These are phyloP conservation scores for Zosterops pallidus DNA, from an alignment of 2,113 vertebrate genomes.

Conservation along the genomic window DNA sequence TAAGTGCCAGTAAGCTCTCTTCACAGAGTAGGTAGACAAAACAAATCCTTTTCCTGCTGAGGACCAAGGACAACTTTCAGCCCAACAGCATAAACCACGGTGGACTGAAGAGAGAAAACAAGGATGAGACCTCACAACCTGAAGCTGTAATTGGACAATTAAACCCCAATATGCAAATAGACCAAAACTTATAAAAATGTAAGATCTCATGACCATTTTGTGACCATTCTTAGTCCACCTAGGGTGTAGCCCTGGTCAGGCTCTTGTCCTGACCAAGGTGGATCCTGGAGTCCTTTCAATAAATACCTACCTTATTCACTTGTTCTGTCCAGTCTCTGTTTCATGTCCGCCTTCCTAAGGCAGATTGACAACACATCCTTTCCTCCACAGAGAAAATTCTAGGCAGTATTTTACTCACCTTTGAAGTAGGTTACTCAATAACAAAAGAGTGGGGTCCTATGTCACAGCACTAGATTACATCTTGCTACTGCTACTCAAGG, in stretches of 20 bases:
- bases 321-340: neutral
- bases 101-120: neutral
- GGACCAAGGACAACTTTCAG: neutral
- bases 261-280: neutral
- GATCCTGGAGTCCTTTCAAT: neutral
- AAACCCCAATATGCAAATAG: neutral
- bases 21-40: neutral
- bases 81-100: neutral
- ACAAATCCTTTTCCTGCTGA: neutral
- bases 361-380: neutral
- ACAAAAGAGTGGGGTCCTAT: accelerated
- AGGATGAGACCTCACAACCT: neutral
- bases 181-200: neutral
- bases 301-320: neutral
- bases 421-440: neutral
- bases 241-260: neutral
- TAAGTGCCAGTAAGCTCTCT: neutral
- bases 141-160: neutral
- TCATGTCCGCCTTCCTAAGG: neutral
- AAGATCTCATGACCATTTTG: neutral
- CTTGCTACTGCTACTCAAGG: neutral
- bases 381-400: neutral
- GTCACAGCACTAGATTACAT: neutral
- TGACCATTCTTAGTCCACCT: neutral
- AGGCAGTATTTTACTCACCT: neutral